Percentiles rank a stretch among this genome's conserved stretches.
Evolutionary conservation across 2,888 invertebrate species (phyloP).

Genomic region (Eretmocerus hayati): DNA sequence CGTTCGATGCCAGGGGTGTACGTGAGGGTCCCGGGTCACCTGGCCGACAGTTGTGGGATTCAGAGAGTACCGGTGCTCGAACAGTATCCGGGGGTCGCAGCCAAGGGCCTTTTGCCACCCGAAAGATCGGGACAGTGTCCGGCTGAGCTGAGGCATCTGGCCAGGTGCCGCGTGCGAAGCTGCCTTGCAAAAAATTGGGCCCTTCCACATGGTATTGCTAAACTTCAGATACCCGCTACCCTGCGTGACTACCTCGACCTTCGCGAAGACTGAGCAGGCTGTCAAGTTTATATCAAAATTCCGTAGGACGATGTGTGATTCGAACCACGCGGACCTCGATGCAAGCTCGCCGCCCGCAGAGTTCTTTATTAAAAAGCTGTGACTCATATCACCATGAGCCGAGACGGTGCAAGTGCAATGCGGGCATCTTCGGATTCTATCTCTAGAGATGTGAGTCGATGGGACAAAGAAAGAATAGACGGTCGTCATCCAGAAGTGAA

Average conservation of each 20-base stretch:
- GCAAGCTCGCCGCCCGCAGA: too few species aligned
- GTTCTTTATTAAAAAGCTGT: too few species aligned
- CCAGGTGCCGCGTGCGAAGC: constrained; percentile 64
- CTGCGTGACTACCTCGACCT: constrained; percentile 69
- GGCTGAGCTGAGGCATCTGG: constrained; percentile 69
- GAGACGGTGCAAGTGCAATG: too few species aligned
- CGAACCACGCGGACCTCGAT: too few species aligned
- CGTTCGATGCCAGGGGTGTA: constrained; percentile 57
- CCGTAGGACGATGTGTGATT: too few species aligned
- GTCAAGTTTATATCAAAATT: too few species aligned
- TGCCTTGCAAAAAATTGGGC: constrained; percentile 62
- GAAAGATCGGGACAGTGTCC: constrained; percentile 57
- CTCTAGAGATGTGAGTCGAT: too few species aligned
- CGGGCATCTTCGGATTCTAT: too few species aligned
- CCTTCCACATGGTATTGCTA: constrained; percentile 67
- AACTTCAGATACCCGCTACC: constrained; percentile 59
- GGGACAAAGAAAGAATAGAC: too few species aligned
- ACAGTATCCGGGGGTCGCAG: constrained; percentile 50
- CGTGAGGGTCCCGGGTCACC: constrained; percentile 36
- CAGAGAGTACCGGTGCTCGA: constrained; percentile 35
- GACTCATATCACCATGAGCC: too few species aligned
- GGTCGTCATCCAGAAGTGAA: too few species aligned
- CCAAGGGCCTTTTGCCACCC: constrained; percentile 55
- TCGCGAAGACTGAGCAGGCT: constrained; percentile 54
- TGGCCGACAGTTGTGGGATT: constrained; percentile 37